phyloP scores from a whole-genome alignment of 1,140 invertebrate species.

The Microvelia longipes region DNA sequence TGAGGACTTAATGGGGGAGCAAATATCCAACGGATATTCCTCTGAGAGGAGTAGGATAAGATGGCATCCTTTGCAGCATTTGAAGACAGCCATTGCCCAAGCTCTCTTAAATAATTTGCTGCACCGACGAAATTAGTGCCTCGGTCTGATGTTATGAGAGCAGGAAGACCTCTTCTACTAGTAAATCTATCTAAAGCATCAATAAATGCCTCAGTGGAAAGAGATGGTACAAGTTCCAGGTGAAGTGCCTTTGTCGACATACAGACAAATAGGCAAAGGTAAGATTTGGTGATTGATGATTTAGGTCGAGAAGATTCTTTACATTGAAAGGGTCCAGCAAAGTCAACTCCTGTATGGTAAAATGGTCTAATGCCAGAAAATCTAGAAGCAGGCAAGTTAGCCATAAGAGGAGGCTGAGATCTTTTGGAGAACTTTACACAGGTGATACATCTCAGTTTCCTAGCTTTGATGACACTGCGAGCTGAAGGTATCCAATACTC shows the following conservation, averaged over 20 bases:
- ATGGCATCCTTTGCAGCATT: background rate
- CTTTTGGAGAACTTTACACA: slow-evolving; percentile 19
- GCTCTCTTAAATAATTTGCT: too few species aligned
- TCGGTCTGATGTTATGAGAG: slow-evolving; percentile 26
- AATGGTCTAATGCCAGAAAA: slow-evolving; percentile 24
- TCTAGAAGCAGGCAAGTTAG: slow-evolving; percentile 21
- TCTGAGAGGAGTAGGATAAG: background rate
- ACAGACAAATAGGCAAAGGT: slow-evolving; percentile 32
- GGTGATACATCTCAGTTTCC: slow-evolving; percentile 21
- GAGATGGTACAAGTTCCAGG: slow-evolving; percentile 29
- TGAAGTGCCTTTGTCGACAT: slow-evolving; percentile 30
- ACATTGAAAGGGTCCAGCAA: slow-evolving; percentile 29
- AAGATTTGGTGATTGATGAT: slow-evolving; percentile 26
- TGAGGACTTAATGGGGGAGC: slow-evolving; percentile 28
- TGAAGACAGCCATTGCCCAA: background rate
- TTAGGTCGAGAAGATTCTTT: slow-evolving; percentile 21
- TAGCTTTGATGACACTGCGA: slow-evolving; percentile 16
- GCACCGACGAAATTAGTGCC: slow-evolving; percentile 29
- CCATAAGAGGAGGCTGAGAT: slow-evolving; percentile 23
- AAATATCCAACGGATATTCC: slow-evolving; percentile 22
- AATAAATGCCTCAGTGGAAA: slow-evolving; percentile 30
- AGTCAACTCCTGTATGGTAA: slow-evolving; percentile 28
- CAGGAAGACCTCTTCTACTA: slow-evolving; percentile 1
- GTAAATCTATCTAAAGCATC: slow-evolving; percentile 22
- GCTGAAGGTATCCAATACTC: slow-evolving; percentile 25